A percentile compares a stretch with the other conserved stretches of the same genome.
Conservation (phyloP, 2,797 vertebrate genomes). For the Neoniphon sammara region DNA sequence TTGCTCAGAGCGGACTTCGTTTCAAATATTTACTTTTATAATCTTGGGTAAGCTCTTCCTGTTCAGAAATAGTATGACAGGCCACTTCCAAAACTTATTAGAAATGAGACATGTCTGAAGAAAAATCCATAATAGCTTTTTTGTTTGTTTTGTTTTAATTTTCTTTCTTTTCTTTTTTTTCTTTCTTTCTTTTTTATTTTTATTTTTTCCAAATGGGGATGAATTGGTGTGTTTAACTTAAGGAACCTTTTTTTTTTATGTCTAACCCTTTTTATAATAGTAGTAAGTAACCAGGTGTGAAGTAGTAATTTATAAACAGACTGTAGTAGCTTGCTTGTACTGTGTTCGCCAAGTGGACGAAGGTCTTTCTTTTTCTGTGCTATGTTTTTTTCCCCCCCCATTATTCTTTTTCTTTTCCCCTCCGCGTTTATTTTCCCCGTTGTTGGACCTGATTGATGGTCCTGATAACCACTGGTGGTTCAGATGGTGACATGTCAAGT, state of each 20-base stretch:
- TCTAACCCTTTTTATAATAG: constrained; percentile 88
- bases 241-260: constrained; percentile 83
- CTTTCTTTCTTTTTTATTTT: constrained; percentile 51
- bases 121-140: constrained; percentile 81
- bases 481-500: constrained; percentile 69
- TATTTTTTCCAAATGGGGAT: constrained; percentile 70
- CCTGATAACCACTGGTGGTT: constrained; percentile 81
- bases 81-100: constrained; percentile 84
- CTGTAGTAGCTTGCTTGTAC: constrained; percentile 86
- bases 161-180: constrained; percentile 72
- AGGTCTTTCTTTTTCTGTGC: constrained; percentile 84
- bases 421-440: constrained; percentile 62
- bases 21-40: constrained; percentile 86
- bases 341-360: constrained; percentile 83
- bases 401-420: constrained; percentile 17
- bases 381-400: constrained; percentile 62
- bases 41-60: constrained; percentile 87
- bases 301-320: constrained; percentile 91
- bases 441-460: constrained; percentile 69
- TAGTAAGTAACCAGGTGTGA: constrained; percentile 90
- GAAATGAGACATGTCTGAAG: constrained; percentile 82
- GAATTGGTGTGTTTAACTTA: constrained; percentile 84
- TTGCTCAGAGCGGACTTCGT: constrained; percentile 91
- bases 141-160: constrained; percentile 64
- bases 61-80: constrained; percentile 79